Base-by-base conservation (phyloP, 2,797 vertebrate species). In the Nyctalus aviator region DNA sequence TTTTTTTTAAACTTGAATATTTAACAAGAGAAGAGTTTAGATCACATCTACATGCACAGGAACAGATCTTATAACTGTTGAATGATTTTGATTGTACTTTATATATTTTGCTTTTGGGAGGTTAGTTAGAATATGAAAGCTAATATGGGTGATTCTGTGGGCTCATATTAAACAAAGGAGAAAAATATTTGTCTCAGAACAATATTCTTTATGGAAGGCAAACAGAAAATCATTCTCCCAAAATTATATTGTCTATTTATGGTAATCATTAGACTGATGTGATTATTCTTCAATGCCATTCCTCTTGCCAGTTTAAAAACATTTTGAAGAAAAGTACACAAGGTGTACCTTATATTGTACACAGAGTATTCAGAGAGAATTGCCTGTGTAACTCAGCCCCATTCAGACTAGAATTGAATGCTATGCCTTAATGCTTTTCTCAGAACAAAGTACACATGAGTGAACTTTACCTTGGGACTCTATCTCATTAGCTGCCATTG, bases 1-100 rank as follows among this genome's bases (percentile, higher is more conserved):
- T 75, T 87, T 84, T 90, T 72, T 90, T 72, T 78, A 64, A 2
- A 82, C 66, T 94, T 84, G 85, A 86, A 55, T 86, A 68, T 72
- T 92, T 88, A 90, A 18, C 30, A 69, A 81, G 84, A 84, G 64
- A 83, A 83, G 44, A 82, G 8, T n/a, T 82, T 35, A 48, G 25
- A 66, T 44, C 12, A 25, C 6, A 18, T 71, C 0, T 7, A 25
- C 8, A 30, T 5, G 6, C 30, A 83, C 25, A 59, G 32, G 66
- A 66, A 82, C 50, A 91, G 37, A 69, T 50, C 25, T 27, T 92
- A 15, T 57, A 44, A 73, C 27, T 88, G 21, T 84, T 59, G 30
- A 30, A 23, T 66, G 37, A 69, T 18, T 84, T 91, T 64, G 25
- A 76, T 68, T 85, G 12, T 35, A n/a, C 21, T 20, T 78, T 59